A percentile compares a stretch with the other conserved stretches of the same genome.
phyloP scores from a whole-genome alignment of 1,140 invertebrate species.

The Drosophila leontia region DNA sequence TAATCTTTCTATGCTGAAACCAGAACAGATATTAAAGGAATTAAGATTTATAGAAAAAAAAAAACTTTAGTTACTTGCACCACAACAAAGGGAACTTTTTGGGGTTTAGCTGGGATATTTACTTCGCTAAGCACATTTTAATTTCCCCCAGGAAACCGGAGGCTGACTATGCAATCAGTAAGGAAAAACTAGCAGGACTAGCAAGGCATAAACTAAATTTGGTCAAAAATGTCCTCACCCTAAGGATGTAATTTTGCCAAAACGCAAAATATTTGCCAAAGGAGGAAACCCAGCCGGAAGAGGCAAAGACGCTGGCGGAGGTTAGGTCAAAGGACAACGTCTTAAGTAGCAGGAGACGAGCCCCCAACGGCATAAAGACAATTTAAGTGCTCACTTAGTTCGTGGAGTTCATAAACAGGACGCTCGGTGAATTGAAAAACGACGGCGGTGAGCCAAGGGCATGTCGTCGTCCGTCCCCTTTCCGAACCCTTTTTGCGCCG shows the following conservation, averaged over 20 bases:
- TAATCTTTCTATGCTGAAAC: neutral
- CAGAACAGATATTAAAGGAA: neutral
- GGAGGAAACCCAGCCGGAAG: conserved; percentile 13
- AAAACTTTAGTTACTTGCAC: neutral
- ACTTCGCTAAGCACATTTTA: conserved; percentile 72
- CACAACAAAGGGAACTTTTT: conserved; percentile 9
- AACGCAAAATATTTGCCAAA: conserved; percentile 67
- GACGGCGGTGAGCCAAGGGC: conserved; percentile 24
- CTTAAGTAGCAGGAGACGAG: conserved; percentile 57
- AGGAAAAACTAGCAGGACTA: conserved; percentile 29
- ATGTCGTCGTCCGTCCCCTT: neutral
- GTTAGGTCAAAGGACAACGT: conserved; percentile 61
- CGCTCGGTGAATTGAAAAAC: conserved; percentile 71
- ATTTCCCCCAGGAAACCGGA: conserved; percentile 70
- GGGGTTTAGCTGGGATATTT: conserved; percentile 14
- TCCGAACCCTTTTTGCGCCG: conserved; percentile 1
- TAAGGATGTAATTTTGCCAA: conserved; percentile 76
- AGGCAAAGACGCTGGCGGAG: conserved; percentile 8
- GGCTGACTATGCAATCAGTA: conserved; percentile 56
- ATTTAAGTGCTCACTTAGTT: conserved; percentile 60
- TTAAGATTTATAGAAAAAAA: neutral
- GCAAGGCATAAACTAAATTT: conserved; percentile 65
- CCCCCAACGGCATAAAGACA: conserved; percentile 71
- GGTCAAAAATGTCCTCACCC: conserved; percentile 47
- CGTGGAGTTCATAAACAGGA: conserved; percentile 71